Conservation (phyloP, 2,113 vertebrate genomes). For the Centropristis striata region DNA sequence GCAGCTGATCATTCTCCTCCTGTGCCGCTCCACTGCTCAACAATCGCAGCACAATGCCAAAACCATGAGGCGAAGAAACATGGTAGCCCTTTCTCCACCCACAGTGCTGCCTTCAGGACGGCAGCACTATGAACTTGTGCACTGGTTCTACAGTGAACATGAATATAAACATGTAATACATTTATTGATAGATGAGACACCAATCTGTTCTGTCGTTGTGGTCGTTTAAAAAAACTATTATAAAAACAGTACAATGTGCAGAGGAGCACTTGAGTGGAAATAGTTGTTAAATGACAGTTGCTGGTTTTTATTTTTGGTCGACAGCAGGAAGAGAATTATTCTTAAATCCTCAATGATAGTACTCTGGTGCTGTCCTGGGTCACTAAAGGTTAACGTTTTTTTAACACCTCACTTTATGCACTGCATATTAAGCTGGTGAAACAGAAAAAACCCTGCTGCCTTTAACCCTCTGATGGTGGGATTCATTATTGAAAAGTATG, state of each 20-base stretch:
- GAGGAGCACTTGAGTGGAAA: neutral
- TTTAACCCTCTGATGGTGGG: too few relatives aligned
- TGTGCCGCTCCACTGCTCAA: constrained; percentile 28
- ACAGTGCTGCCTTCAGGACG: constrained; percentile 10
- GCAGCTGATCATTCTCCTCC: constrained; percentile 47
- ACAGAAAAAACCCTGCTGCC: neutral
- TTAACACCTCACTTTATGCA: neutral
- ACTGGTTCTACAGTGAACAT: constrained; percentile 5
- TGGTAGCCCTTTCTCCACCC: neutral
- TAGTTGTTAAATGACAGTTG: neutral
- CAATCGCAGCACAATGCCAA: constrained; percentile 38
- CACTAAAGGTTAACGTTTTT: constrained; percentile 24
- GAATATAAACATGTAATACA: constrained; percentile 54
- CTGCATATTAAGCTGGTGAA: neutral
- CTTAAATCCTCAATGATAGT: constrained; percentile 12
- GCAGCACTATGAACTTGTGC: neutral
- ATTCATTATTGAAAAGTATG: too few relatives aligned
- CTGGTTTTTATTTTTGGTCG: constrained; percentile 13
- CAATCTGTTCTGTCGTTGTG: neutral
- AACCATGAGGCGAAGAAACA: constrained; percentile 1
- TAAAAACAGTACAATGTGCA: neutral
- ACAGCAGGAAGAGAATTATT: constrained; percentile 8
- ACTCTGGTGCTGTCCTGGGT: neutral
- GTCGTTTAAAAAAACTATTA: neutral
- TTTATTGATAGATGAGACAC: neutral